Percentiles rank a stretch among this genome's conserved stretches.
phyloP scores from a whole-genome alignment of 2,797 vertebrate species.

The Tachyglossus aculeatus region DNA sequence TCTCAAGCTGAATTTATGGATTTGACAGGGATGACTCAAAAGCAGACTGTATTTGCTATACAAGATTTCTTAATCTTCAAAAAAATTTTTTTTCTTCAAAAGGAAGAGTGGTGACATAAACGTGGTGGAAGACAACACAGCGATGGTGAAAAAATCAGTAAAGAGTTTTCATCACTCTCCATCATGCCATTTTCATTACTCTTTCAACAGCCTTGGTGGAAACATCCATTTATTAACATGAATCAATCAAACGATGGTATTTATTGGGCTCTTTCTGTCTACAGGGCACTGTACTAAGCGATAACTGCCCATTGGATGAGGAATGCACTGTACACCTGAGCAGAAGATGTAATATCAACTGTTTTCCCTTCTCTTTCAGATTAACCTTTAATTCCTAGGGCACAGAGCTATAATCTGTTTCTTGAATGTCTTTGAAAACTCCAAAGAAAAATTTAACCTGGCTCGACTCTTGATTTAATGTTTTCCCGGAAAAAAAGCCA shows the following conservation, averaged over 20 bases:
- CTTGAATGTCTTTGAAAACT: slow-evolving; percentile 13
- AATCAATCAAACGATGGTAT: too few species aligned
- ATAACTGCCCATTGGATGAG: background rate
- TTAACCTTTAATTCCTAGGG: slow-evolving; percentile 16
- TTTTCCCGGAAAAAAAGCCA: slow-evolving; percentile 19
- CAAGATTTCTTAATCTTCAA: background rate
- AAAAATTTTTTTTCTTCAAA: slow-evolving; percentile 6
- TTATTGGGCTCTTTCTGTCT: too few species aligned
- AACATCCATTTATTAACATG: background rate
- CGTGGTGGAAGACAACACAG: background rate
- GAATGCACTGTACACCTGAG: background rate
- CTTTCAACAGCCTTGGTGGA: background rate
- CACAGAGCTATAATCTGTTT: slow-evolving; percentile 1
- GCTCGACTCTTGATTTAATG: background rate
- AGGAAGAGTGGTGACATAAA: slow-evolving; percentile 8
- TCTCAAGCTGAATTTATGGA: background rate
- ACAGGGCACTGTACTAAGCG: too few species aligned
- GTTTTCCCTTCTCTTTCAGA: slow-evolving; percentile 13
- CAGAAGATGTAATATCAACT: background rate
- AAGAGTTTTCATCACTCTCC: background rate
- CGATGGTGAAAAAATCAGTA: background rate
- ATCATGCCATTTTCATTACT: background rate
- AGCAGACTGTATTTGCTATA: slow-evolving; percentile 4
- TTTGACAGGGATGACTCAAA: slow-evolving; percentile 2
- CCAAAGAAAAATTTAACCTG: slow-evolving; percentile 24